phyloP scores from a whole-genome alignment of 2,888 invertebrate genomes.

The Trissonchulus latispiculum region DNA sequence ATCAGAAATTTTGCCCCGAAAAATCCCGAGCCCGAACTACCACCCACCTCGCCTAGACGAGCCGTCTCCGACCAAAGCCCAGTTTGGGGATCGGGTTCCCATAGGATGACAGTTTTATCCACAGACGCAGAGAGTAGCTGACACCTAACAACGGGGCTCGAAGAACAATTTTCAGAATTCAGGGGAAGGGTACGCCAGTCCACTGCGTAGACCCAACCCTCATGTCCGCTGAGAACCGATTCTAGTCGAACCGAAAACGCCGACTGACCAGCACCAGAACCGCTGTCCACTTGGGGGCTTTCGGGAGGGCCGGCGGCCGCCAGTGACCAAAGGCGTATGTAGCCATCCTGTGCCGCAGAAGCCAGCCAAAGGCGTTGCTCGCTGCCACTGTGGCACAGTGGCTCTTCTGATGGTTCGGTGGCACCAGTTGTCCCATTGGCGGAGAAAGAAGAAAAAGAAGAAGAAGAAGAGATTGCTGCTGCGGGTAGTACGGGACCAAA shows the following conservation, averaged over 20 bases:
- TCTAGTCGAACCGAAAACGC: slow-evolving; percentile 57
- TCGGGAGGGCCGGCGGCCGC: too few species aligned
- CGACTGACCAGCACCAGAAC: background rate
- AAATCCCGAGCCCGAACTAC: slow-evolving; percentile 36
- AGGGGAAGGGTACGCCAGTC: slow-evolving; percentile 56
- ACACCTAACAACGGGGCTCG: too few species aligned
- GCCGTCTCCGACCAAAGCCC: slow-evolving; percentile 22
- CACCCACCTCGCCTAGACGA: slow-evolving; percentile 36
- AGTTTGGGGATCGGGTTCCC: slow-evolving; percentile 27
- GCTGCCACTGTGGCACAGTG: too few species aligned
- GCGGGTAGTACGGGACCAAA: too few species aligned
- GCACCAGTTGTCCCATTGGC: too few species aligned
- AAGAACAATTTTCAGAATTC: too few species aligned
- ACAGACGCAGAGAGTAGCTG: slow-evolving; percentile 28
- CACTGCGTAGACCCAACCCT: slow-evolving; percentile 86
- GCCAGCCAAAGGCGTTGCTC: slow-evolving; percentile 58
- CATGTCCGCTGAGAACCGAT: slow-evolving; percentile 78
- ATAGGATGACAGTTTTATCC: slow-evolving; percentile 37
- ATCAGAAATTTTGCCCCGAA: slow-evolving; percentile 34
- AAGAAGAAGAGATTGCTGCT: too few species aligned
- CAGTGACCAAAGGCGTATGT: slow-evolving; percentile 64
- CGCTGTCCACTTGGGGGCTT: too few species aligned
- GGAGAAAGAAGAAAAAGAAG: too few species aligned
- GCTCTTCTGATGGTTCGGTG: too few species aligned
- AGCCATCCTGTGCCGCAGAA: slow-evolving; percentile 72